Evolutionary conservation across 2,113 vertebrate genomes (phyloP), one percentile per base, ranked within the genome.

Genomic region (Hyaena hyaena): DNA sequence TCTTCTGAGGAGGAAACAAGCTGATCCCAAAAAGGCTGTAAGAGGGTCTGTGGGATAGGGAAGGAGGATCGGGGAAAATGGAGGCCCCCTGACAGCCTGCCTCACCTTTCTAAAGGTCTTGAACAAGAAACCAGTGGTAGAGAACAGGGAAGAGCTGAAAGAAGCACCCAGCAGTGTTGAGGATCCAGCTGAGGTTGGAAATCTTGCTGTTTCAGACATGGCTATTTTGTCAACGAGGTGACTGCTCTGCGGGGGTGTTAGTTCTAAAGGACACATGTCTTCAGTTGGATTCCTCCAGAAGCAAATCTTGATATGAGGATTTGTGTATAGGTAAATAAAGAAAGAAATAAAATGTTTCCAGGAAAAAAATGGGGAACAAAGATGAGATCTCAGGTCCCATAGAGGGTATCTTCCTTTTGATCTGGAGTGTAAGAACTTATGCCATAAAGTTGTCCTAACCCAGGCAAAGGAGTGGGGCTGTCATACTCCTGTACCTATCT

Each of bases 281-380:
- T 74, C 35, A 12, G 2, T 45, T 80, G 35, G 65, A 23, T 74
- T 91, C 39, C 71, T 87, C 81, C 21, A 91, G 66, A 97, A 95
- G 77, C 45, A 71, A 33, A 86, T 82, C 66, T 93, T 85, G n/a
- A 82, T 69, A 84, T 94, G 19, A 88, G 65, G 31, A n/a, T 82
- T 39, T 89, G 23, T 61, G 24, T 55, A 19, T 16, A 81, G 94
- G 26, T 82, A 33, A 45, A 86, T 86, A 92, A 92, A 76, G 55
- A 82, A 35, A 35, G 35, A 35, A 35, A 35, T 35, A 35, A 35
- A 95, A 5, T 53, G 4, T 76, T 93, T 74, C 43, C 43, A 69
- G 63, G 63, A 35, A 96, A 90, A 87, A 88, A 48, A 43, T 65
- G 19, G 24, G 79, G 5, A 84, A n/a, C 63, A 90, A 63, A 71